Conservation (phyloP, 37 sponge, comb jelly and placozoan genomes). For the Ianthella basta region DNA sequence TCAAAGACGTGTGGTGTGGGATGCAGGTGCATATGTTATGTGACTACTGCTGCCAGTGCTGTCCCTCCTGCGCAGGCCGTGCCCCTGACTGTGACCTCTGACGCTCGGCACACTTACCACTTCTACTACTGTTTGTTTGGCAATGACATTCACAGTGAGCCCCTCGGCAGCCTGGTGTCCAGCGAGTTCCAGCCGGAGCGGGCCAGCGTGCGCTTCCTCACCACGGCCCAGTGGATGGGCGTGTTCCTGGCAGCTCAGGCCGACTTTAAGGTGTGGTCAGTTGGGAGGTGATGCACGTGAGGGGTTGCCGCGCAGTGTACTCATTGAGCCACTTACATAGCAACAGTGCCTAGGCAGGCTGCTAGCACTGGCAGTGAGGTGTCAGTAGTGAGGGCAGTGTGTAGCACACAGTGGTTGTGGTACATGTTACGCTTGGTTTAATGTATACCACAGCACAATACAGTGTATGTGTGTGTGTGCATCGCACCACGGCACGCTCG, state of each 20-base stretch:
- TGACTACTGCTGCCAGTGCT: neutral
- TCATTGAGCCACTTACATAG: too few species aligned
- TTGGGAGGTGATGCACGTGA: too few species aligned
- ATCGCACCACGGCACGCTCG: too few species aligned
- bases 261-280: constrained; percentile 43
- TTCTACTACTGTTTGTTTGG: constrained; percentile 77
- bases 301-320: too few species aligned
- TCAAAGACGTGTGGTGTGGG: neutral
- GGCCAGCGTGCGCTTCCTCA: constrained; percentile 58
- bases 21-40: neutral
- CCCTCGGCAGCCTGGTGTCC: constrained; percentile 39
- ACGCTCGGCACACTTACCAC: constrained; percentile 26
- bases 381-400: too few species aligned
- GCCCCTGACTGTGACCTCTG: neutral
- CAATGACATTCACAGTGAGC: constrained; percentile 74
- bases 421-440: too few species aligned
- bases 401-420: too few species aligned
- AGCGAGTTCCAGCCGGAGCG: constrained; percentile 65
- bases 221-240: constrained; percentile 11
- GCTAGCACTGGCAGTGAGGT: neutral
- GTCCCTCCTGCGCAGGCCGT: neutral
- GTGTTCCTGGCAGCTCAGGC: constrained; percentile 56
- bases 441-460: too few species aligned
- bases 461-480: too few species aligned
- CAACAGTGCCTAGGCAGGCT: too few species aligned